Percentiles rank a stretch among this genome's conserved stretches.
These are phyloP conservation scores for Drosophila willistoni DNA, from an alignment of 1,140 invertebrate species.

Conservation along the genomic window DNA sequence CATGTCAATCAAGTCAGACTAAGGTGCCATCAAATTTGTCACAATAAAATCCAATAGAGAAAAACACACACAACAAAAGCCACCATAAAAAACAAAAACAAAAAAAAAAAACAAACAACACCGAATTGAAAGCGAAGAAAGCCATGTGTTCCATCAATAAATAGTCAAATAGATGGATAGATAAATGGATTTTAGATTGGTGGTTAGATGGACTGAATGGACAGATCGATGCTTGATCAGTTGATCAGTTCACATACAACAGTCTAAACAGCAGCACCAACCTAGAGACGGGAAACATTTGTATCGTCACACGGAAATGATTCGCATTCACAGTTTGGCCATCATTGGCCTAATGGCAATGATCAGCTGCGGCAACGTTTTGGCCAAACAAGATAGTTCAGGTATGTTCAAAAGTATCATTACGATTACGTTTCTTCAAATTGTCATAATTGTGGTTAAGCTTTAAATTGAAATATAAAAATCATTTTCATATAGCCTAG, in stretches of 20 bases:
- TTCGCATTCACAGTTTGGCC: constrained; percentile 37
- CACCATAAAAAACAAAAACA: background rate
- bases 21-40: constrained; percentile 16
- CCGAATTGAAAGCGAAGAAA: constrained; percentile 27
- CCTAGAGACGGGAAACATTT: background rate
- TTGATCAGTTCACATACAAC: constrained; percentile 38
- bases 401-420: constrained; percentile 9
- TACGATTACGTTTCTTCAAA: background rate
- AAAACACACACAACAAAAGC: constrained; percentile 3
- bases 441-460: too few relatives aligned
- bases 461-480: too few relatives aligned
- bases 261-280: constrained; percentile 34
- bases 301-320: constrained; percentile 18
- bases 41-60: background rate
- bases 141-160: background rate
- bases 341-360: constrained; percentile 5
- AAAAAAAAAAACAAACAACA: background rate
- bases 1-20: background rate
- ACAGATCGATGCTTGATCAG: constrained; percentile 21
- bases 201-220: constrained; percentile 18
- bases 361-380: background rate
- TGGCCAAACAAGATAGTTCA: constrained; percentile 29
- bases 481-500: too few relatives aligned
- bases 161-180: constrained; percentile 1
- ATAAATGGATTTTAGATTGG: background rate